phyloP scores from a whole-genome alignment of 2,113 vertebrate species.

The Vombatus ursinus region DNA sequence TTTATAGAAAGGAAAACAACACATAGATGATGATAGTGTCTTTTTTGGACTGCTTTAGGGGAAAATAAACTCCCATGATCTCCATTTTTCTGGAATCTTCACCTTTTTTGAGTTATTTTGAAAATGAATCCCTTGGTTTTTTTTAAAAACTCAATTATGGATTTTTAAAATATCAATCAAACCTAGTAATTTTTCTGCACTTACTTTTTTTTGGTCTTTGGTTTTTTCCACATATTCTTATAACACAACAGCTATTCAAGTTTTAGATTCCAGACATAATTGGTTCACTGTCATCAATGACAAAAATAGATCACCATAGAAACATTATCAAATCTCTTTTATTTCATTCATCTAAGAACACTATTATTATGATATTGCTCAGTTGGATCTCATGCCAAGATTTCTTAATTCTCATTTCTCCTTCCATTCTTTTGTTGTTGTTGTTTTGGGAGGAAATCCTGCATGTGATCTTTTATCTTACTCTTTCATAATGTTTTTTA shows the following conservation, averaged over 20 bases:
- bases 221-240: neutral
- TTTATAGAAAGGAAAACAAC: neutral
- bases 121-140: neutral
- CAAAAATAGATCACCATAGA: neutral
- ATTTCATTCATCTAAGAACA: neutral
- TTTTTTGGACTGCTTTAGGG: neutral
- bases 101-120: neutral
- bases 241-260: neutral
- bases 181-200: neutral
- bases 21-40: neutral
- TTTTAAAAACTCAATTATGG: neutral
- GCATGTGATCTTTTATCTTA: too few relatives aligned
- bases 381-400: too few relatives aligned
- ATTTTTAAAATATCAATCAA: neutral
- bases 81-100: neutral
- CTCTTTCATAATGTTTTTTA: too few relatives aligned
- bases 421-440: too few relatives aligned
- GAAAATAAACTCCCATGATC: neutral
- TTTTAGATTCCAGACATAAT: neutral
- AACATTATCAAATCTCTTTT: neutral
- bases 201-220: neutral
- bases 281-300: neutral
- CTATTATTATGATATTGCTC: too few relatives aligned
- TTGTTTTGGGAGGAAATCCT: too few relatives aligned
- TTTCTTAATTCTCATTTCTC: too few relatives aligned